Base-by-base conservation (phyloP, 1,140 invertebrate species). In the honey bee (Apis mellifera) region DNA sequence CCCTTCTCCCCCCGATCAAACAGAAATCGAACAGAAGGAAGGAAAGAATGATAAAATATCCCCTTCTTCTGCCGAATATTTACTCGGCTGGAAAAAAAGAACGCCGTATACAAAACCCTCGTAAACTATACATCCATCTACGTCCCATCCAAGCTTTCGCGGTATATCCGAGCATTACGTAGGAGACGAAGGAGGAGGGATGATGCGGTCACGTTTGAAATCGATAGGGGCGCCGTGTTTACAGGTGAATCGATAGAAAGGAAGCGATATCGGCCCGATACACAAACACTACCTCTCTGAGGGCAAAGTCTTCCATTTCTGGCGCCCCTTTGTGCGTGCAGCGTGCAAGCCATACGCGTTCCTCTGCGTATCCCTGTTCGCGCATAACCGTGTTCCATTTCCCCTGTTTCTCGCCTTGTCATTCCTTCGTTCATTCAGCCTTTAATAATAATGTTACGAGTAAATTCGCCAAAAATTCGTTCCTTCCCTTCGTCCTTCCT, bases 271-370 rank as follows among this genome's bases (percentile, higher is more conserved):
- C 32, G 71, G 71, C 1, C 23, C 52, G 21, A 32, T 42, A 32
- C 60, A 23, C 60, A 23, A 19, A 48, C 26, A 17, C 13, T 21
- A 57, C 52, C 21, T 64, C 32, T 77, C 50, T n/a, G 21, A 48
- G 26, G 32, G 64, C 19, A 48, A 23, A 62, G 62, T 77, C 52
- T 78, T 60, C 55, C 55, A 71, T 69, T 71, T 78, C 77, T 62
- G 32, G 32, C 32, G 48, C 59, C 42, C 55, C n/a, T 78, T 70
- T 78, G 48, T 60, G 23, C 13, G 32, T 42, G 32, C 32, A 5
- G 2, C 32, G 7, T 48, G 32, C n/a, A n/a, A 15, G 9, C 42
- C 73, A n/a, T n/a, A 62, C 60, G 71, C 71, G 62, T 84, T 72
- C 21, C 54, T 71, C 54, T 71, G 9, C 55, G 21, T 42, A 21